Base-by-base conservation (phyloP, 1,140 invertebrate genomes). In the Lepidostoma basale region DNA sequence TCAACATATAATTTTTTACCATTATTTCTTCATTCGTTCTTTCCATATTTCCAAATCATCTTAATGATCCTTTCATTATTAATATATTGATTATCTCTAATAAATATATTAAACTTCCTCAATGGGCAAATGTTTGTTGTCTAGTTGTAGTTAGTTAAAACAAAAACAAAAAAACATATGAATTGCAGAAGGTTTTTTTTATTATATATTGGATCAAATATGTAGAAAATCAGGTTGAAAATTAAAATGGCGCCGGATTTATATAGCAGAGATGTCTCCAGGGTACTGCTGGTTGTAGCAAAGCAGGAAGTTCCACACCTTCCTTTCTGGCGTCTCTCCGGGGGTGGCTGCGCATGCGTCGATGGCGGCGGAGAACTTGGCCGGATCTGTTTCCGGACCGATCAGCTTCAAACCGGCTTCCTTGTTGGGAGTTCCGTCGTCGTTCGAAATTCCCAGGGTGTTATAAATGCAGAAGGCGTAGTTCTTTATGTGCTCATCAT, bases 201-300 rank as follows among this genome's bases (percentile, higher is more conserved):
- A n/a, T n/a, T n/a, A n/a, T n/a, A n/a, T n/a, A n/a, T n/a, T n/a
- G n/a, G n/a, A n/a, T n/a, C n/a, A n/a, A n/a, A n/a, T n/a, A n/a
- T n/a, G n/a, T n/a, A n/a, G n/a, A n/a, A n/a, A n/a, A n/a, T n/a
- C n/a, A n/a, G n/a, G n/a, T n/a, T 47, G 44, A 47, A 47, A 47
- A 47, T 25, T 20, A 3, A 47, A 47, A 47, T 10, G 20, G 45
- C 45, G 1, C n/a, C n/a, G n/a, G n/a, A n/a, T n/a, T 67, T 67
- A 67, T 52, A 67, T 44, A 20, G 23, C 64, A 44, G 64, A 26
- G 14, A 69, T 64, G 49, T 69, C 67, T 22, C 54, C 54, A 20
- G 67, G 67, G 28, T 69, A 69, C 18, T 45, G 30, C 6, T 40
- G 25, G 39, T 64, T 59, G 28, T 69, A 69, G n/a, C 67, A 69